These are phyloP conservation scores for Protaetia brevitarsis DNA, from an alignment of 1,140 invertebrate genomes.

Conservation along the genomic window DNA sequence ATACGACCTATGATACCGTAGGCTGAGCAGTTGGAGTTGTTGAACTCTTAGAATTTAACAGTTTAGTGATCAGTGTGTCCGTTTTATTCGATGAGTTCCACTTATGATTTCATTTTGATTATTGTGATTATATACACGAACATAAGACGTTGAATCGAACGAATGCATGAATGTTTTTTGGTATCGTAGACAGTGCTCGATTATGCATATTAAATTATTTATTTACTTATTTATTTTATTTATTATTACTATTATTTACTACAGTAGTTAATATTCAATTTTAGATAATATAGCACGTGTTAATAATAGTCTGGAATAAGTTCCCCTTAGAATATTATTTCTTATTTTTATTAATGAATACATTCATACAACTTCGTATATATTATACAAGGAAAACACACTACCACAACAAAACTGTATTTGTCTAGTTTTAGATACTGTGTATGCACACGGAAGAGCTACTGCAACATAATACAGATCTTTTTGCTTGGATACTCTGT, in stretches of 20 bases:
- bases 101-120: slow-evolving; percentile 22
- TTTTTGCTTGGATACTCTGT: too few species aligned
- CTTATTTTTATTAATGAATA: slow-evolving; percentile 24
- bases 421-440: too few species aligned
- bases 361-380: slow-evolving; percentile 8
- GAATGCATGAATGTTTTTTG: slow-evolving; percentile 28
- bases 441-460: too few species aligned
- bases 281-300: slow-evolving; percentile 23
- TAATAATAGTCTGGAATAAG: slow-evolving; percentile 20
- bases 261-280: slow-evolving; percentile 6
- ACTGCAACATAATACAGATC: too few species aligned
- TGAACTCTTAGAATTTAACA: slow-evolving; percentile 22
- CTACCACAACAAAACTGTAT: not conserved
- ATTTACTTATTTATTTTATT: not conserved
- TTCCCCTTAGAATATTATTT: slow-evolving; percentile 23
- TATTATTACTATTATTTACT: slow-evolving; percentile 9
- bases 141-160: slow-evolving; percentile 13
- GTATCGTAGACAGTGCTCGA: slow-evolving; percentile 44
- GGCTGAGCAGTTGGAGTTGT: slow-evolving; percentile 22
- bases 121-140: slow-evolving; percentile 5
- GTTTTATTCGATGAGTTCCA: slow-evolving; percentile 12
- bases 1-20: slow-evolving; percentile 21
- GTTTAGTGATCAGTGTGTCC: slow-evolving; percentile 21
- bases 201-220: slow-evolving; percentile 25
- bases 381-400: slow-evolving; percentile 11